phyloP scores from a whole-genome alignment of 92 coral and sea anemone genomes.

The Blastomussa wellsi region DNA sequence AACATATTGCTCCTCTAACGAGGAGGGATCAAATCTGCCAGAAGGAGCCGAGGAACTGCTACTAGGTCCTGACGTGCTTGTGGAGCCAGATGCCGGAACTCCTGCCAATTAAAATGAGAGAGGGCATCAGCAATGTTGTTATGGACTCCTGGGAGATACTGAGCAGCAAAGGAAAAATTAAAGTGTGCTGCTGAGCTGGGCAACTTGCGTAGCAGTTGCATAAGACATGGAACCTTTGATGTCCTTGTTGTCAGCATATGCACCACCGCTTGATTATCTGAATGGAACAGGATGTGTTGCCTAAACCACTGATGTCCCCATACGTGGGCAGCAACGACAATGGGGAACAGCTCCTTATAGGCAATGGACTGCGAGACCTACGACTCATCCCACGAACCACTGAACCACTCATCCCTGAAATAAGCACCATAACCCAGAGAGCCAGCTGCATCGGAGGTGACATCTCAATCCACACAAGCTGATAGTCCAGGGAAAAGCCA shows the following conservation, averaged over 20 bases:
- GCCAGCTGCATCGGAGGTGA: conserved; percentile 37
- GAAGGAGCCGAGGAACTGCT: too few relatives aligned
- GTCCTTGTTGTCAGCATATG: conserved; percentile 49
- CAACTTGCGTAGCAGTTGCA: conserved; percentile 53
- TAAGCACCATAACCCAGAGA: conserved; percentile 24
- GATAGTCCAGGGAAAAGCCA: conserved; percentile 27
- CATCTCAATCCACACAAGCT: conserved; percentile 11
- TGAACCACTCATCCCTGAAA: conserved; percentile 16
- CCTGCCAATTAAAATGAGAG: too few relatives aligned
- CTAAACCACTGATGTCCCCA: conserved; percentile 45
- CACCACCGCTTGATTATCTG: conserved; percentile 58
- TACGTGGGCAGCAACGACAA: conserved; percentile 42
- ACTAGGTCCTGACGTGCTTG: too few relatives aligned
- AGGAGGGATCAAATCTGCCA: too few relatives aligned
- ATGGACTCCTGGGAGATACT: too few relatives aligned
- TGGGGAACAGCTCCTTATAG: conserved; percentile 49
- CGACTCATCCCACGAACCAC: not conserved
- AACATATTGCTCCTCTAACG: too few relatives aligned
- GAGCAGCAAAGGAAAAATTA: too few relatives aligned
- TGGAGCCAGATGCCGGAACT: too few relatives aligned
- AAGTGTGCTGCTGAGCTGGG: conserved; percentile 24
- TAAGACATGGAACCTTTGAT: conserved; percentile 30
- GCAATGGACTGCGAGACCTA: conserved; percentile 35
- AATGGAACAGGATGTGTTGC: conserved; percentile 34
- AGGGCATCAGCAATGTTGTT: too few relatives aligned